Conservation (phyloP, 2,113 vertebrate species). For the Plotosus lineatus region DNA sequence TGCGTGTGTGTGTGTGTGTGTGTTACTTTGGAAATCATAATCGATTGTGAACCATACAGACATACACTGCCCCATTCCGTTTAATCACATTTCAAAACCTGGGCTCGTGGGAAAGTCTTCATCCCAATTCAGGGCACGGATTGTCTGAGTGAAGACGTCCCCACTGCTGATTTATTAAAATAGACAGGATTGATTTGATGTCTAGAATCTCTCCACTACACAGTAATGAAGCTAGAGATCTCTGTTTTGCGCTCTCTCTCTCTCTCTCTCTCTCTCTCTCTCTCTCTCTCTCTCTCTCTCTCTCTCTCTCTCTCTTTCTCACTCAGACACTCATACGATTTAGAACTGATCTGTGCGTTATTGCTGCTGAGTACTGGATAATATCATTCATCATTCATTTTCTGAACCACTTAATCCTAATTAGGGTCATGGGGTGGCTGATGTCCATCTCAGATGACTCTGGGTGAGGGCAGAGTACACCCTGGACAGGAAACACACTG, state of each 20-base stretch:
- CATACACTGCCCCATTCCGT: background rate
- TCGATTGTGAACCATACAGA: background rate
- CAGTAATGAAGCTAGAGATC: background rate
- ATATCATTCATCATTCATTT: too few species aligned
- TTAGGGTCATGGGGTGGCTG: too few species aligned
- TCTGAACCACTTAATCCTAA: too few species aligned
- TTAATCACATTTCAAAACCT: background rate
- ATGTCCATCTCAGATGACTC: too few species aligned
- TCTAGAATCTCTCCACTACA: background rate
- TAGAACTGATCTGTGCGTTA: background rate
- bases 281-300: background rate
- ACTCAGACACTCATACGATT: background rate
- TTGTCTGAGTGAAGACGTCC: background rate
- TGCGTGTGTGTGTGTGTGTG: conserved; percentile 14
- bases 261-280: background rate
- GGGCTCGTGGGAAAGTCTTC: background rate
- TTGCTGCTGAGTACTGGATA: background rate
- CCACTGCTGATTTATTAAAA: conserved; percentile 4
- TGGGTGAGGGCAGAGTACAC: too few species aligned
- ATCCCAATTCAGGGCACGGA: background rate
- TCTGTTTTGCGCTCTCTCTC: background rate
- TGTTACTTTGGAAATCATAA: background rate
- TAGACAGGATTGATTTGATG: background rate
- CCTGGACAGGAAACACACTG: too few species aligned
- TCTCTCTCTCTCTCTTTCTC: too few species aligned